Base-by-base conservation (phyloP, 2,888 invertebrate genomes). In the Lordiphosa andalusiaca region DNA sequence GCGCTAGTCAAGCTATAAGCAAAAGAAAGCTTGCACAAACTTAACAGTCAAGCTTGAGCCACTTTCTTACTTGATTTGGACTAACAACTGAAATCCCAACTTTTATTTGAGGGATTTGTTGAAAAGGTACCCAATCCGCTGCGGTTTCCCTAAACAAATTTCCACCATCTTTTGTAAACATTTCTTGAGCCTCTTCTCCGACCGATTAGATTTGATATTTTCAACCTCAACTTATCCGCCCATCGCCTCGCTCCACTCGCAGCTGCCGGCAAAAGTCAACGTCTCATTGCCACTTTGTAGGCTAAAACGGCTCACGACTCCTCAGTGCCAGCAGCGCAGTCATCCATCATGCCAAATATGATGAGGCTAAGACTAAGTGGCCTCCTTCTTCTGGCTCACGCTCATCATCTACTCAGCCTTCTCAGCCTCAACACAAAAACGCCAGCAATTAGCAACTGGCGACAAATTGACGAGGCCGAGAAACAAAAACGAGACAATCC, bases 391-490 rank as follows among this genome's bases (percentile, higher is more conserved):
- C 25, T 3, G 1, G 1, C 9, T 3, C n/a, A n/a, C 50, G 53
- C 55, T 50, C 42, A 47, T 66, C 61, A 57, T 42, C 41, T 60
- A 40, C 53, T 60, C n/a, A n/a, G 44, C 47, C 60, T 63, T 55
- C 38, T 35, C 23, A 38, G 10, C 13, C 46, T 44, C 35, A 35
- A 36, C 38, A 19, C 25, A 55, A 52, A 38, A 21, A 36, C 44
- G 38, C 23, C 55, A 41, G 66, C 84, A 84, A 80, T 84, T 80
- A 80, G 83, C 80, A 73, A 82, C 71, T 72, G 80, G 80, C 80
- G 80, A 84, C 80, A 80, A 81, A 78, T 82, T 74, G 82, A 60
- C 73, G 76, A 58, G 65, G 53, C 44, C 38, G 47, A 54, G 53
- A 54, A 25, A 44, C 48, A 51, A 35, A 54, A 19, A 19, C 19